Conservation (phyloP, 1,140 invertebrate species). For the Aphidius ervi region DNA sequence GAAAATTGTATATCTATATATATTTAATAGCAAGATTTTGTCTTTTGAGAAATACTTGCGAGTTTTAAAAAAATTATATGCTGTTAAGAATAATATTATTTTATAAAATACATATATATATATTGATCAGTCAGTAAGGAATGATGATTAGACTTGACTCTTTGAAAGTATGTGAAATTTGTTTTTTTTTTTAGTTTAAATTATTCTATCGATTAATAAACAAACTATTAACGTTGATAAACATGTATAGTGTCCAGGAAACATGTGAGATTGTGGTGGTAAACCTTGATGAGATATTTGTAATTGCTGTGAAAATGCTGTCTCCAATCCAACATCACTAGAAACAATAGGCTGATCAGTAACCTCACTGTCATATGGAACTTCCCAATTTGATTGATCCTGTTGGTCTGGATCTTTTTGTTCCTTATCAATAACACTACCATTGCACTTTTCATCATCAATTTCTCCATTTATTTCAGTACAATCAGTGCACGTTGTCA, state of each 20-base stretch:
- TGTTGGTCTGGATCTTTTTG: slow-evolving; percentile 14
- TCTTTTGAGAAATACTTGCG: no score
- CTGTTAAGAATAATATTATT: no score
- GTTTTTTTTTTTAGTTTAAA: no score
- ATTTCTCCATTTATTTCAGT: slow-evolving; percentile 31
- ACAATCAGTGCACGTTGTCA: slow-evolving; percentile 28
- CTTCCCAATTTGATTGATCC: slow-evolving; percentile 21
- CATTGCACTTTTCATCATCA: slow-evolving; percentile 32
- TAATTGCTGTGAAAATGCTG: slow-evolving; percentile 38
- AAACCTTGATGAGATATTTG: slow-evolving; percentile 39
- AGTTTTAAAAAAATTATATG: no score
- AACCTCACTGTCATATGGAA: slow-evolving; percentile 18
- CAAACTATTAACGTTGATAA: slow-evolving; percentile 53
- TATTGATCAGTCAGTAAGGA: no score
- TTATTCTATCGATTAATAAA: slow-evolving; percentile 19
- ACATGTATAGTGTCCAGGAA: slow-evolving; percentile 55
- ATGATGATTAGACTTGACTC: no score
- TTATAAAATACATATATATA: no score
- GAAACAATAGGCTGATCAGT: slow-evolving; percentile 1
- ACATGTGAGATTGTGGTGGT: slow-evolving; percentile 48
- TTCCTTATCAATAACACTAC: slow-evolving; percentile 31
- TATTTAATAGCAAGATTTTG: no score
- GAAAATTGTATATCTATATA: no score
- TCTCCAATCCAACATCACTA: slow-evolving; percentile 15
- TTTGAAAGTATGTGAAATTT: no score